Conservation (phyloP, 2,888 invertebrate species). For the Oxystoma pomonae region DNA sequence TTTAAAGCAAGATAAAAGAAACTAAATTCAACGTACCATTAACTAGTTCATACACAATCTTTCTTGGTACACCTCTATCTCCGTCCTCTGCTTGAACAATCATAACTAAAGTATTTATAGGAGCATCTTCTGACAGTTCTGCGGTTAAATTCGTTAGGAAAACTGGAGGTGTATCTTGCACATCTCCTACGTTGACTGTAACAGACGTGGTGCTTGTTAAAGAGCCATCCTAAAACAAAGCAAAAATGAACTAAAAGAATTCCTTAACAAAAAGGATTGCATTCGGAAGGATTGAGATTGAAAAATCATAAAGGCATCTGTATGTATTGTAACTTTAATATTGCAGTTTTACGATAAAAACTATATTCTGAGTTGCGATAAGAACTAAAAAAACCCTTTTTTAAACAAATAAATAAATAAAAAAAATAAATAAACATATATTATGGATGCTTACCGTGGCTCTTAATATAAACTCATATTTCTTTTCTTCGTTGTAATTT, state of each 20-base stretch:
- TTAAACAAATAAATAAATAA: too few relatives aligned
- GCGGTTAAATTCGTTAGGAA: conserved; percentile 78
- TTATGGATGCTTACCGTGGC: conserved; percentile 76
- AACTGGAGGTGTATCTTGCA: conserved; percentile 83
- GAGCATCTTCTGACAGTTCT: conserved; percentile 75
- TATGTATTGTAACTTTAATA: too few relatives aligned
- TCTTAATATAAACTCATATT: conserved; percentile 71
- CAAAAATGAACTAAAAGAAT: too few relatives aligned
- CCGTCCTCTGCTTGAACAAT: conserved; percentile 79
- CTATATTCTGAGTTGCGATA: too few relatives aligned
- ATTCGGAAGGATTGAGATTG: too few relatives aligned
- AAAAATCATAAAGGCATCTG: too few relatives aligned
- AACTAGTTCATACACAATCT: conserved; percentile 72
- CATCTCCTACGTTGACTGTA: conserved; percentile 75
- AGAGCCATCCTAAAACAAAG: conserved; percentile 64
- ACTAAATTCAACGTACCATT: conserved; percentile 68
- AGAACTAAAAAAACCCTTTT: too few relatives aligned
- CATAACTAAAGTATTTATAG: conserved; percentile 77
- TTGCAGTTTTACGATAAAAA: too few relatives aligned
- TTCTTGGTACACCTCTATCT: conserved; percentile 76
- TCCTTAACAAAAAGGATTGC: too few relatives aligned
- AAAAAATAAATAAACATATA: too few relatives aligned
- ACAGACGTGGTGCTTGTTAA: conserved; percentile 70
- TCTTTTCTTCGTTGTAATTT: conserved; percentile 73
- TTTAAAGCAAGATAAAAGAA: too few relatives aligned